Evolutionary conservation across 1,140 invertebrate species (phyloP), one percentile per base, ranked within the genome.

Genomic region (Pseudobourletiella spinata): DNA sequence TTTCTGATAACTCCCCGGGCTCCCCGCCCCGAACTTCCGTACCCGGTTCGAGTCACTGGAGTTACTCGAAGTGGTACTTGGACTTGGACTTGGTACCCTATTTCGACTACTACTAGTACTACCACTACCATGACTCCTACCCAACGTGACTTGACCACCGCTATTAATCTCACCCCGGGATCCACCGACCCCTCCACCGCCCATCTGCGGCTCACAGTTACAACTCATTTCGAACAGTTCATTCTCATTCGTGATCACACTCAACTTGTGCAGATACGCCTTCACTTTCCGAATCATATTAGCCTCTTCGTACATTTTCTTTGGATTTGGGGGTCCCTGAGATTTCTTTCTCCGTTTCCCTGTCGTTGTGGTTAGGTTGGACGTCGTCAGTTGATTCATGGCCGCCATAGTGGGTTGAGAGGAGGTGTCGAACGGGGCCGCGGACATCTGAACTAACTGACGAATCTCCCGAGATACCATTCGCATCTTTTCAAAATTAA

Each of bases 381-480:
- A 70, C 65, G 50, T 35, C 6, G 52, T 61, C 74, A 92, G 81
- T 76, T 92, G 89, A 77, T 93, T 93, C 44, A 94, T 77, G 56
- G 88, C 85, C 24, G 91, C 87, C 84, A 93, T 89, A 0, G 89
- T 89, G 65, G 86, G 75, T 81, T 92, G 87, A 4, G 86, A 88
- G 30, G 88, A 74, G 16, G 92, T 78, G 76, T 93, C 90, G 73
- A 91, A 88, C 11, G 89, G 89, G n/a, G 90, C 90, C 59, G 91
- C 94, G 74, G 91, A 95, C 92, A 98, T 97, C 73, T 94, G 92
- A 52, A 88, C 92, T 18, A 98, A 78, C 48, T 89, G 84, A 67
- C 95, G 81, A 14, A 99, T 88, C 81, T 98, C 95, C 75, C 97
- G 97, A 3, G 95, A 91, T 63, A 99, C 92, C 92, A 99, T 98